A percentile compares a stretch with the other conserved stretches of the same genome.
phyloP scores from a whole-genome alignment of 2,888 invertebrate genomes.

The Emesis furor region DNA sequence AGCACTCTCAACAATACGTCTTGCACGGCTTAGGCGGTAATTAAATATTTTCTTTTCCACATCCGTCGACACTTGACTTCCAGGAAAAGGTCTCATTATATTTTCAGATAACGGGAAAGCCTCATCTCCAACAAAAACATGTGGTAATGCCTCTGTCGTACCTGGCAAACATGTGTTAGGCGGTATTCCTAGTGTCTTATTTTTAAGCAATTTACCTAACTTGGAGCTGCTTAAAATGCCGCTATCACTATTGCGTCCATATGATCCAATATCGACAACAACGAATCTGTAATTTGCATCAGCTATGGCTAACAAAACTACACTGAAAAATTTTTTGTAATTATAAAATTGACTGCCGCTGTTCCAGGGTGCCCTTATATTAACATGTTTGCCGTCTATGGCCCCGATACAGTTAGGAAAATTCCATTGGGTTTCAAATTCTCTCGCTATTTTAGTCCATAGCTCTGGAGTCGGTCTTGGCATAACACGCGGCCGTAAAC shows the following conservation, averaged over 20 bases:
- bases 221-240: conserved; percentile 63
- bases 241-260: conserved; percentile 50
- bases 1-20: conserved; percentile 56
- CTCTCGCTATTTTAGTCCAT: conserved; percentile 48
- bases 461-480: conserved; percentile 56
- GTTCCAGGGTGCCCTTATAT: conserved; percentile 38
- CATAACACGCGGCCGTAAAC: conserved; percentile 54
- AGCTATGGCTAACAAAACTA: conserved; percentile 60
- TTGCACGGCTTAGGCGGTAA: conserved; percentile 62
- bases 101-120: conserved; percentile 66
- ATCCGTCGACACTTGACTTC: conserved; percentile 47
- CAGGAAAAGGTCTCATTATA: conserved; percentile 38
- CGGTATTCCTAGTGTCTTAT: conserved; percentile 69
- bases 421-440: conserved; percentile 61
- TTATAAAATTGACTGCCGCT: conserved; percentile 47
- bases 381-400: conserved; percentile 30
- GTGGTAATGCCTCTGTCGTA: conserved; percentile 66
- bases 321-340: conserved; percentile 63
- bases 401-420: conserved; percentile 45
- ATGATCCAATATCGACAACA: conserved; percentile 62
- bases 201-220: too few relatives aligned
- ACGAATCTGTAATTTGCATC: conserved; percentile 64
- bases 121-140: conserved; percentile 76
- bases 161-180: conserved; percentile 70
- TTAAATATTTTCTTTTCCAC: conserved; percentile 62